Base-by-base conservation (phyloP, 2,113 vertebrate genomes). In the Chlamydotis undulata region DNA sequence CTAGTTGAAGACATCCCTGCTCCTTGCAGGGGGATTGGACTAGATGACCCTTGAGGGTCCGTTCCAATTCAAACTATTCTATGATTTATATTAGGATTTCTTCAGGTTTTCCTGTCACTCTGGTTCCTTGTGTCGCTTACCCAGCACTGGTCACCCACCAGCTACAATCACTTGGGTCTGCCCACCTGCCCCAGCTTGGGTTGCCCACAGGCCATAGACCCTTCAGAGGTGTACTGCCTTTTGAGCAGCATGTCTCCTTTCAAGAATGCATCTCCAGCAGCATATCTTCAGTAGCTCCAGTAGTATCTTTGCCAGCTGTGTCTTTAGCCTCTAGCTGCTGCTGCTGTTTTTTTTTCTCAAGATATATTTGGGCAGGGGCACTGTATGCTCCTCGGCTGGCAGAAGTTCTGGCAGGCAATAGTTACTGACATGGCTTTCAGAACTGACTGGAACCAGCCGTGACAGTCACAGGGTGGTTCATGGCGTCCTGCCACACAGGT, bases 181-280 rank as follows among this genome's bases (percentile, higher is more conserved):
- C 12, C 8, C 60, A 63, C 26, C 39, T 23, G 59, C 4, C 1
- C 2, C 0, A 3, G 49, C 26, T 0, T 16, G 47, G 26, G 43
- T 21, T 83, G 52, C 3, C 31, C 47, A 35, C 43, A 29, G 35
- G 26, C 52, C 19, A 16, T 14, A 37, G 28, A 47, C 22, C 37
- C 67, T 19, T 26, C 35, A 73, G 56, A 83, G 68, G 29, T 35
- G 25, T 4, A 5, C 23, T 10, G 43, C 68, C 56, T 85, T 78
- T 17, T 24, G 56, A 7, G 7, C 0, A 26, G 73, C 65, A 33
- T 3, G 8, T 11, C 15, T 57, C 52, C 22, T 28, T 55, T 61
- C 57, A 26, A n/a, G 63, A 35, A 29, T 0, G 3, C 37, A 76
- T 53, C 49, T 49, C 74, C 65, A 70, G 78, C 28, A 63, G 35